Base-by-base conservation (phyloP, 2,113 vertebrate species). In the Microcebus jonahi region DNA sequence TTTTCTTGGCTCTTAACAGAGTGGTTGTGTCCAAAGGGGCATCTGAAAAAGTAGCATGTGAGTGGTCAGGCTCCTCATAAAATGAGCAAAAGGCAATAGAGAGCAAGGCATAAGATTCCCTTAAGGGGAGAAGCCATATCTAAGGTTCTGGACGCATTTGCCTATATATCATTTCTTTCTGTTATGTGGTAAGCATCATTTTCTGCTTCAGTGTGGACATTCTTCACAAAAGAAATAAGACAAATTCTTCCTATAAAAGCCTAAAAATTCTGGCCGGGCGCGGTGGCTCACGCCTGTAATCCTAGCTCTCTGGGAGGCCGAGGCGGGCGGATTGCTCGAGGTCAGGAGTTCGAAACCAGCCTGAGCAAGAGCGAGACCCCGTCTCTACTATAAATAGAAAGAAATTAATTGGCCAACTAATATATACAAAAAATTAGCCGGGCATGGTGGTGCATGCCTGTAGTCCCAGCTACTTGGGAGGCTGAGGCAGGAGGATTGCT, bases 1-100 rank as follows among this genome's bases (percentile, higher is more conserved):
- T 95, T 93, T 23, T 23, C 34, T 93, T 95, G n/a, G 25, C 20
- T 90, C 61, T 89, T 89, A 88, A 87, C 4, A 67, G 29, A 57
- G 15, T 77, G 31, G 88, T 65, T 88, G 50, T 3, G 42, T 94
- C 31, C 76, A 14, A 96, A 81, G 17, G 31, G 6, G 9, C n/a
- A 91, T 79, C 31, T 84, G 57, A 76, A 17, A 5, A 27, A 55
- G 61, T 67, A 80, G 5, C 50, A 65, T 65, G 50, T 61, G 18
- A 85, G 50, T 68, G 31, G 42, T 67, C 42, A 94, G 36, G 18
- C 57, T 61, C 71, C 29, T 61, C 18, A 0, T 73, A 91, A 90
- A 77, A 80, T 48, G 27, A 92, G 27, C 18, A 61, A 90, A 95
- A 73, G 21, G 6, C 53, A 85, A 17, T 75, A 80, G 9, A 13